Percentiles rank a stretch among this genome's conserved stretches.
These are phyloP conservation scores for Bradypodion ventrale DNA, from an alignment of 2,797 vertebrate genomes.

Conservation along the genomic window DNA sequence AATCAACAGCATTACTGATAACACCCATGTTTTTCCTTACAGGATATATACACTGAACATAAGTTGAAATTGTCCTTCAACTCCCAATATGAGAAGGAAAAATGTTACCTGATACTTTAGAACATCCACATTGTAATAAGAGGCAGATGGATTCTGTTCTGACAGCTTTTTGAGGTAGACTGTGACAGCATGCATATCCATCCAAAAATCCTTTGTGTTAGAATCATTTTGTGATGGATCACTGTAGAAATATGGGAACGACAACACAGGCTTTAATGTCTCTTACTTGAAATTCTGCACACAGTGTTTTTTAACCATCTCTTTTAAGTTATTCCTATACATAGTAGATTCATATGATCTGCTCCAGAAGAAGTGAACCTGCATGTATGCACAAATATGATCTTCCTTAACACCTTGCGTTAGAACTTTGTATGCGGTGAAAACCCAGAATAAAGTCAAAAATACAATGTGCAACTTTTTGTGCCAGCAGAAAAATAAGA, in stretches of 20 bases:
- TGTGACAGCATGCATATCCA: constrained; percentile 96
- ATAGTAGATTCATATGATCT: background rate
- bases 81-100: constrained; percentile 15
- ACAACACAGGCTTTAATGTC: constrained; percentile 47
- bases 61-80: background rate
- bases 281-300: constrained; percentile 21
- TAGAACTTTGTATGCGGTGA: background rate
- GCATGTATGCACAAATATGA: background rate
- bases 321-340: background rate
- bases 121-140: constrained; percentile 96
- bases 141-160: constrained; percentile 93
- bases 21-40: background rate
- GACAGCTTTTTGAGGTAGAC: constrained; percentile 95
- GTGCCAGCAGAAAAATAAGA: background rate
- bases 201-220: constrained; percentile 93
- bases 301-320: background rate
- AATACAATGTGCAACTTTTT: background rate
- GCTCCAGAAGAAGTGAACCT: background rate
- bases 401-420: background rate
- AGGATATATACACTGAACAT: constrained; percentile 11
- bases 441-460: too few relatives aligned
- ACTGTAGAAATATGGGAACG: constrained; percentile 69
- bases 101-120: constrained; percentile 92
- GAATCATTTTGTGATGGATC: constrained; percentile 93
- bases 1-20: background rate